Evolutionary conservation across 2,113 vertebrate genomes (phyloP), one percentile per base, ranked within the genome.

Genomic region (Laticauda laticaudata): DNA sequence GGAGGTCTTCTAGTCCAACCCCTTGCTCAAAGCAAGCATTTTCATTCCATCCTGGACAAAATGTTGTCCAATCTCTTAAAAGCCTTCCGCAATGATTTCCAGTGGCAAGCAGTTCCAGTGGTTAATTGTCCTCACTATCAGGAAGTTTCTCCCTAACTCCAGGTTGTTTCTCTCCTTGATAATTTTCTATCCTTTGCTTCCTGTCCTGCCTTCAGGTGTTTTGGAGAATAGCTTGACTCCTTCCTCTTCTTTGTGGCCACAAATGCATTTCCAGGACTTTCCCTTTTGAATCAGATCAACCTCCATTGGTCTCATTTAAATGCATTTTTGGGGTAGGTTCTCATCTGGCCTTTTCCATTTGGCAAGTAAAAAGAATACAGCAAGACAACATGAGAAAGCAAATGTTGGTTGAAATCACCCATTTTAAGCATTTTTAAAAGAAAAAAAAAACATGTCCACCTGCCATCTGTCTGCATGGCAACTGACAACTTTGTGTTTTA

Each of bases 401-500:
- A 93, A 93, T 90, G 39, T 89, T 88, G 57, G 57, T 93, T 96
- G 95, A 95, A 96, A 95, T 93, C 95, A 95, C 92, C 94, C 34
- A 61, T 90, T 90, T 14, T 95, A 95, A 95, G 95, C 94, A 92
- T 91, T 92, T 57, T 7, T 26, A 18, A 6, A 11, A n/a, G 48
- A 9, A 69, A 69, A 5, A 29, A 14, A 1, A 5, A n/a, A 5
- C 34, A 8, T 5, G 43, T 51, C 92, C 89, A 55, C 2, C 54
- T n/a, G 5, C 15, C 8, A 18, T 39, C 51, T 2, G 94, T 89
- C 95, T 94, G 89, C 95, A 93, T 94, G 94, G 93, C 94, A 91
- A 91, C 92, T 95, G 93, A 92, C 3, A 1, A 94, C 95, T 94
- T 95, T 95, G 95, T 93, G 23, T 95, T 96, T 96, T 96, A 96